These are phyloP conservation scores for Drosophila ficusphila DNA, from an alignment of 1,140 invertebrate species.

Conservation along the genomic window DNA sequence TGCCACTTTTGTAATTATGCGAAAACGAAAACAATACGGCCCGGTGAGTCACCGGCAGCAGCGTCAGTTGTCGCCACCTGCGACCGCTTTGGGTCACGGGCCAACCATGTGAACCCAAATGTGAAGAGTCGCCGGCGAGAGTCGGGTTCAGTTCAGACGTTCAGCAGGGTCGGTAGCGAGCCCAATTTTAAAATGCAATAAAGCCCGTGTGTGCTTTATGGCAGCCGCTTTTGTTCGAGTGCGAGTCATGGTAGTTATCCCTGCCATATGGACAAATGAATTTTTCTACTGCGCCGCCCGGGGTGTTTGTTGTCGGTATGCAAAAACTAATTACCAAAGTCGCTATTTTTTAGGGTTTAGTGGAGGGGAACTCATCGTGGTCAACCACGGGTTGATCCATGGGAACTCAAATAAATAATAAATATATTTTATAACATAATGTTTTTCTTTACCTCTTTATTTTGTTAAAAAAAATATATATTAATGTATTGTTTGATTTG, in stretches of 20 bases:
- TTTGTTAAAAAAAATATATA: no score
- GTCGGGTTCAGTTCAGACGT: constrained; percentile 13
- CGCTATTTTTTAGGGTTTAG: constrained; percentile 7
- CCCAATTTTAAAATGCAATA: constrained; percentile 62
- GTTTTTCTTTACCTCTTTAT: no score
- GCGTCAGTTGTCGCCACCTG: constrained; percentile 70
- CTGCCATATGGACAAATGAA: constrained; percentile 45
- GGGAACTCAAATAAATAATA: not conserved
- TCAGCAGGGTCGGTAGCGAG: constrained; percentile 27
- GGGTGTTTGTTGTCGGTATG: constrained; percentile 25
- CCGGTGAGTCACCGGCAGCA: constrained; percentile 45
- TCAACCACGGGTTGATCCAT: constrained; percentile 11
- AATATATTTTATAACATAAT: no score
- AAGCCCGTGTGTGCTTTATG: constrained; percentile 57
- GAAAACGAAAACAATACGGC: constrained; percentile 72
- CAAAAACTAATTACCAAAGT: constrained; percentile 20
- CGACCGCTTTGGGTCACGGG: constrained; percentile 68
- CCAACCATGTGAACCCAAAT: constrained; percentile 78
- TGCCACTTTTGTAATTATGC: constrained; percentile 71
- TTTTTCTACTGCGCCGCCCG: constrained; percentile 12
- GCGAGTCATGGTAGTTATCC: constrained; percentile 74
- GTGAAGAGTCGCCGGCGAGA: constrained; percentile 47
- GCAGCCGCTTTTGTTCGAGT: constrained; percentile 50
- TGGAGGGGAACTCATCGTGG: constrained; percentile 13
- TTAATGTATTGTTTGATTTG: no score